These are phyloP conservation scores for Heliothis subflexa DNA, from an alignment of 1,140 invertebrate species.

Conservation along the genomic window DNA sequence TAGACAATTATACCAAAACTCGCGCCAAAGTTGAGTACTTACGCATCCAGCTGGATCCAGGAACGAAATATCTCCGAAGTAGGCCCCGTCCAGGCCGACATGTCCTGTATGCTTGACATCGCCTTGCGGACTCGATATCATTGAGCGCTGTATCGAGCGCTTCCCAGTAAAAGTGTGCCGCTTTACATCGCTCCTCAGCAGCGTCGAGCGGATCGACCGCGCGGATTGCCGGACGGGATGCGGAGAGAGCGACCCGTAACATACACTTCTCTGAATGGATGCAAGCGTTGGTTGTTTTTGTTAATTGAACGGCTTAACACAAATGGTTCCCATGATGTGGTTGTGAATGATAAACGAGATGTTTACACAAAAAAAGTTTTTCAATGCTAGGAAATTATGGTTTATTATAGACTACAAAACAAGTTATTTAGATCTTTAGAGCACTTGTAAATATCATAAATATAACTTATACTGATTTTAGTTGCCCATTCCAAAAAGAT, in stretches of 20 bases:
- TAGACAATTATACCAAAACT: too few relatives aligned
- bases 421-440: too few relatives aligned
- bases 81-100: slow-evolving; percentile 98
- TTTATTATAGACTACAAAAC: too few relatives aligned
- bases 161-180: slow-evolving; percentile 83
- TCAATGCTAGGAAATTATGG: slow-evolving; percentile 1
- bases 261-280: slow-evolving; percentile 53
- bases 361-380: slow-evolving; percentile 2
- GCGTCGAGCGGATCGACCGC: slow-evolving; percentile 66
- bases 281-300: slow-evolving; percentile 36
- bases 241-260: slow-evolving; percentile 64
- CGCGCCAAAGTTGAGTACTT: slow-evolving; percentile 59
- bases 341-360: slow-evolving; percentile 7
- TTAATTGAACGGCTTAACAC: background rate
- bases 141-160: slow-evolving; percentile 93
- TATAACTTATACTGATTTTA: too few relatives aligned
- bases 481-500: too few relatives aligned
- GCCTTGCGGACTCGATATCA: slow-evolving; percentile 98
- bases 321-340: slow-evolving; percentile 18
- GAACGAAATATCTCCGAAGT: slow-evolving; percentile 98
- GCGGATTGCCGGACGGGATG: slow-evolving; percentile 66
- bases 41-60: slow-evolving; percentile 87
- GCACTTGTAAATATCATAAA: too few relatives aligned
- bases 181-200: slow-evolving; percentile 74
- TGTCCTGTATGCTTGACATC: slow-evolving; percentile 99